Conservation (phyloP, 2,888 invertebrate genomes). For the Gryllus longicercus region DNA sequence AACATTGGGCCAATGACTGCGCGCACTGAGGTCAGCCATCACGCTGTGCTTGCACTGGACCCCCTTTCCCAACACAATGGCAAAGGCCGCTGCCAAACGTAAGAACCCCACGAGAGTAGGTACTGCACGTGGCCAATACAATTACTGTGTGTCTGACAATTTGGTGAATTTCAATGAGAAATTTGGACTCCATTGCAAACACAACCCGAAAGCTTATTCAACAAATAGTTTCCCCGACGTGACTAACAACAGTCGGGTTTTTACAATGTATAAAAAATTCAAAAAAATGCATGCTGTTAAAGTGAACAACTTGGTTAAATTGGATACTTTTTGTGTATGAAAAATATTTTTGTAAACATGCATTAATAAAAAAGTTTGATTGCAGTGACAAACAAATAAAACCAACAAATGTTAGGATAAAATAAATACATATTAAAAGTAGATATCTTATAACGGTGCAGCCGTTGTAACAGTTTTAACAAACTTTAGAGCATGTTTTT, state of each 20-base stretch:
- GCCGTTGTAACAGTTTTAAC: background rate
- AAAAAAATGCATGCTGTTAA: background rate
- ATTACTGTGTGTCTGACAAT: no score
- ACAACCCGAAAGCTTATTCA: background rate
- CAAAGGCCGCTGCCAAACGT: background rate
- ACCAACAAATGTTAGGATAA: background rate
- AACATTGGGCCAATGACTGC: background rate
- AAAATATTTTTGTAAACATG: conserved; percentile 9
- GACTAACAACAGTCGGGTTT: background rate
- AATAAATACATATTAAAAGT: conserved; percentile 1
- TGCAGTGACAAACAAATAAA: background rate
- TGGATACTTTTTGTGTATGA: background rate
- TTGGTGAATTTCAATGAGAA: background rate
- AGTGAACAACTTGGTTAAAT: background rate
- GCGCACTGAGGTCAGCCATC: background rate
- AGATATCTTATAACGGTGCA: conserved; percentile 10
- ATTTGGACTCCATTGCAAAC: background rate
- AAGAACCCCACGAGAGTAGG: no score
- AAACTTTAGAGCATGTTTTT: background rate
- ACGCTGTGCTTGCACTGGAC: conserved; percentile 2
- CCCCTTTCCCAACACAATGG: background rate
- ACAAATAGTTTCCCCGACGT: background rate
- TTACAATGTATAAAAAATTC: background rate
- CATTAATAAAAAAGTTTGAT: background rate
- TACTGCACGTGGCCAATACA: no score